These are phyloP conservation scores for Rotaria macrura DNA, from an alignment of 2,888 invertebrate species.

Conservation along the genomic window DNA sequence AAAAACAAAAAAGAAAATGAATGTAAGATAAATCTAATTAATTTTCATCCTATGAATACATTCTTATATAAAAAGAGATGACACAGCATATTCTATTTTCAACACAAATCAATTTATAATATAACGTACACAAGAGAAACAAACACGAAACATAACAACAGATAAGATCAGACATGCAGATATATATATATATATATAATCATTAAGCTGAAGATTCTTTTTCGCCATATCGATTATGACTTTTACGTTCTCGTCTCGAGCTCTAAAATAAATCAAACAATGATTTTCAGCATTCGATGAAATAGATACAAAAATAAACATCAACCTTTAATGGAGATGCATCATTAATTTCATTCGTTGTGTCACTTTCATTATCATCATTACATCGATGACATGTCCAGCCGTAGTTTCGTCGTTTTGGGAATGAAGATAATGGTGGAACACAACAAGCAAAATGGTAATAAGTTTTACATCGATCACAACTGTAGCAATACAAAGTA, in stretches of 20 bases:
- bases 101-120: background rate
- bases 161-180: background rate
- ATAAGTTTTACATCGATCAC: background rate
- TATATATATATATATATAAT: background rate
- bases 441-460: background rate
- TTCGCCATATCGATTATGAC: background rate
- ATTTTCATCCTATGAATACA: too few species aligned
- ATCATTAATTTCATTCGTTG: background rate
- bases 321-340: background rate
- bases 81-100: background rate
- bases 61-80: background rate
- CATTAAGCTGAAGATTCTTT: background rate
- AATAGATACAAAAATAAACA: too few species aligned
- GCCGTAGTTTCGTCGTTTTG: background rate
- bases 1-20: too few species aligned
- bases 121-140: background rate
- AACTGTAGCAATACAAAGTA: background rate
- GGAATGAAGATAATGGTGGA: background rate
- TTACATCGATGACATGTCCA: constrained; percentile 18
- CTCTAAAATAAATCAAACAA: background rate
- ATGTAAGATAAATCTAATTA: too few species aligned
- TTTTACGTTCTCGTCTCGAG: background rate
- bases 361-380: background rate
- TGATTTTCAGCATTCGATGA: background rate
- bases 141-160: background rate